These are phyloP conservation scores for Lasiurus cinereus DNA, from an alignment of 2,113 vertebrate species.

Conservation along the genomic window DNA sequence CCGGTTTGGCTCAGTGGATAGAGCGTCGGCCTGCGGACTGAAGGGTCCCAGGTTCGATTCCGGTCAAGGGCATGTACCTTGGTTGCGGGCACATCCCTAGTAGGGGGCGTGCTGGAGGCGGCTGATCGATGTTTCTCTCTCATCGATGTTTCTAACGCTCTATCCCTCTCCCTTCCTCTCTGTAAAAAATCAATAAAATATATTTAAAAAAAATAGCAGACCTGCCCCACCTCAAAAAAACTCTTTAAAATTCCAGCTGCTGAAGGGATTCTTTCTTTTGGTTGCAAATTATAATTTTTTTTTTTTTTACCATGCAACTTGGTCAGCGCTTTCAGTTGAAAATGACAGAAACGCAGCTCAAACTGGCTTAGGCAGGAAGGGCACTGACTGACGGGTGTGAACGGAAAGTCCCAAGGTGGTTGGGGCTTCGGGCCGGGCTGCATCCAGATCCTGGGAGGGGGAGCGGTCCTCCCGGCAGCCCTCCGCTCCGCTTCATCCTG, in stretches of 20 bases:
- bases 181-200: too few relatives aligned
- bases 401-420: neutral
- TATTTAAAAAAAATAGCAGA: neutral
- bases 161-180: too few relatives aligned
- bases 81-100: too few relatives aligned
- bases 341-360: conserved; percentile 11
- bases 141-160: too few relatives aligned
- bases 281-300: neutral
- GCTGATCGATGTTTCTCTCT: too few relatives aligned
- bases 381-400: neutral
- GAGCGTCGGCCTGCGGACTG: too few relatives aligned
- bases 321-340: conserved; percentile 3
- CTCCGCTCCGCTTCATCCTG: neutral
- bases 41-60: too few relatives aligned
- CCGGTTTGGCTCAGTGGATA: too few relatives aligned
- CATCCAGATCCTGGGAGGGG: neutral
- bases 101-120: too few relatives aligned
- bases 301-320: neutral
- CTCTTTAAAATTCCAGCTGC: neutral
- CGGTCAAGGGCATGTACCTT: too few relatives aligned
- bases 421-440: neutral
- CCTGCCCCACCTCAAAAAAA: neutral
- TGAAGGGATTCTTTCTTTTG: neutral
- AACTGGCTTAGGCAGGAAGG: neutral
- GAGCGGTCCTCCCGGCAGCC: neutral